Evolutionary conservation across 1,140 invertebrate species (phyloP).

Genomic region (Alviniconcha marisindica): DNA sequence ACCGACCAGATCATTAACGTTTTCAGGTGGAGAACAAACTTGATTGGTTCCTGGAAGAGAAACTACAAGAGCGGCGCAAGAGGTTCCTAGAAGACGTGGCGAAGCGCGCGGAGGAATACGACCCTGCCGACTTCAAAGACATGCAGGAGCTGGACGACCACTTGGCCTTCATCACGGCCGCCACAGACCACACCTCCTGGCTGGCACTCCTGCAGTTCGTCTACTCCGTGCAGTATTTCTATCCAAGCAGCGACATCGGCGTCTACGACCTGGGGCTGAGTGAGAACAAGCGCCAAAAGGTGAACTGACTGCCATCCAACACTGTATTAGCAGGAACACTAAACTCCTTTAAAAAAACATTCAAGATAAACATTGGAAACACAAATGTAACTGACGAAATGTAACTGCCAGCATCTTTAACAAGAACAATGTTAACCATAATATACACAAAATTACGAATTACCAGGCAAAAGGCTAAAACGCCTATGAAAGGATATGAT

Average conservation of each 20-base stretch:
- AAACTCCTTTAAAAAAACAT: too few species aligned
- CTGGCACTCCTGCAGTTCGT: conserved; percentile 48
- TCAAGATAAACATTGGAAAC: too few species aligned
- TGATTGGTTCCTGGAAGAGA: conserved; percentile 42
- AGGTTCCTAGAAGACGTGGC: conserved; percentile 25
- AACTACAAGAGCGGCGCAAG: conserved; percentile 35
- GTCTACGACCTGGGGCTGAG: conserved; percentile 49
- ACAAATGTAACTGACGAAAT: too few species aligned
- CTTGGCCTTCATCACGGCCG: conserved; percentile 52
- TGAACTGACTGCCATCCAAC: too few species aligned
- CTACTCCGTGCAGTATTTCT: conserved; percentile 52
- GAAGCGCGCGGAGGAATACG: conserved; percentile 28
- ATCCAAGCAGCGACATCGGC: conserved; percentile 41
- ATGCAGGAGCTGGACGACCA: conserved; percentile 41
- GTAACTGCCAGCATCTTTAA: too few species aligned
- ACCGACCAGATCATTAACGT: too few species aligned
- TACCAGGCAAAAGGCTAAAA: too few species aligned
- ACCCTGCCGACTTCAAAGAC: conserved; percentile 15
- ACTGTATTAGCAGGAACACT: too few species aligned
- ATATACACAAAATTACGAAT: too few species aligned
- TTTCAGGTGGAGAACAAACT: conserved; percentile 9
- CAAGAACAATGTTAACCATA: too few species aligned
- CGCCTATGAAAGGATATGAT: too few species aligned
- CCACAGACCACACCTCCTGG: conserved; percentile 39
- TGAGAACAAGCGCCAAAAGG: conserved; percentile 30